Evolutionary conservation across 2,888 invertebrate species (phyloP), one percentile per base, ranked within the genome.

Genomic region (Antheraea yamamai): DNA sequence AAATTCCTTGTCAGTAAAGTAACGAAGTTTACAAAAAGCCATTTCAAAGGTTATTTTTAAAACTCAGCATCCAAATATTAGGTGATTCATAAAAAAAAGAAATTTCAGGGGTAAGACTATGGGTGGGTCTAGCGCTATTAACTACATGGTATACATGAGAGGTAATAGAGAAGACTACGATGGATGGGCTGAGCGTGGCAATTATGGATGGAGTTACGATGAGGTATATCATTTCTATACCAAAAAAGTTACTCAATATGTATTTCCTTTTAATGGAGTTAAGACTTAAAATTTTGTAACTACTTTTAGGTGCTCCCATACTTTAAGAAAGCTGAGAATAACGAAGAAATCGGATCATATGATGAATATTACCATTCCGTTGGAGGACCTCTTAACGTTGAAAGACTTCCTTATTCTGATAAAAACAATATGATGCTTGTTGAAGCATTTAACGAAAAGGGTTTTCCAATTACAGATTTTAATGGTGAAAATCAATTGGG

Each of bases 51-150:
- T 20, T 58, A 7, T 23, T 23, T 23, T n/a, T 7, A 8, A 58
- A 58, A 58, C 7, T 55, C 18, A 55, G 18, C 16, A 55, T 14
- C 18, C 12, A 55, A 18, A 55, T 16, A 55, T 16, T 55, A 55
- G 6, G 18, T 55, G 4, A 18, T 18, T 55, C 0, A 55, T 1
- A 55, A 18, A 1, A 16, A 1, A 55, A 55, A 18, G 18, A 16
- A 0, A 18, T 55, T 90, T 55, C 90, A 94, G 95, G 79, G 96
- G 96, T 2, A 96, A 95, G 86, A 95, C 96, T 0, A 95, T 97
- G 94, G 97, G 97, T 10, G 97, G 97, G 0, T 96, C 96, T 0
- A 96, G 96, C 80, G 93, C 96, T 51, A 93, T 96, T 23, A 97
- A 97, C 89, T 96, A 96, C 86, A 95, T 97, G 95, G 95, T 96